A percentile compares a stretch with the other conserved stretches of the same genome.
Evolutionary conservation across 1,140 invertebrate genomes (phyloP).

Genomic region (Trichonephila clavipes): DNA sequence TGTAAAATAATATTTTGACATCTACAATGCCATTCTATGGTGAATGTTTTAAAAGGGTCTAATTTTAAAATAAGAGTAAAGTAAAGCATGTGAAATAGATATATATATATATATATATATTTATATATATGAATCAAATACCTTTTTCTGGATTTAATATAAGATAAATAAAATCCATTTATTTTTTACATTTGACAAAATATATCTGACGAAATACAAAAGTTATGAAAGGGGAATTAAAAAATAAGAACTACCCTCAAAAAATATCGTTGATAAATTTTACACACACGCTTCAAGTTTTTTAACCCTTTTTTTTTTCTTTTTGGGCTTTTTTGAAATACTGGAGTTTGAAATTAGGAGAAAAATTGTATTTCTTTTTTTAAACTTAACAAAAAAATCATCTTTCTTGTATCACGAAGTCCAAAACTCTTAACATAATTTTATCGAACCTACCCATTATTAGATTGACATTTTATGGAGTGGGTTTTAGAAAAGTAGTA

Average conservation of each 20-base stretch:
- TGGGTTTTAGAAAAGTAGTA: constrained; percentile 27
- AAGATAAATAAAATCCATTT: not conserved
- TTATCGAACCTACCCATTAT: constrained; percentile 15
- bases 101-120: no score
- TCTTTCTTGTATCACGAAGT: not conserved
- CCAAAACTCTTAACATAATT: constrained; percentile 31
- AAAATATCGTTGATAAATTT: not conserved
- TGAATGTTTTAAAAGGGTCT: no score
- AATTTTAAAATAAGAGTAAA: no score
- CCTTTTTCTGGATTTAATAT: not conserved
- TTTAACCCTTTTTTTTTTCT: not conserved
- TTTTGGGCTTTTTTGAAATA: not conserved
- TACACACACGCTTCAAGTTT: not conserved
- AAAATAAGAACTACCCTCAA: not conserved
- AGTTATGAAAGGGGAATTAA: not conserved
- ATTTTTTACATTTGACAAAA: not conserved
- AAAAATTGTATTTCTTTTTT: not conserved
- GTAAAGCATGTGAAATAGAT: no score
- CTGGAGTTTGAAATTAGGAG: not conserved
- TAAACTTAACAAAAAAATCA: not conserved
- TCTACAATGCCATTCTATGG: no score
- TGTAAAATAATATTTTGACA: no score
- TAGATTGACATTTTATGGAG: constrained; percentile 38
- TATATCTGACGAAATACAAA: not conserved
- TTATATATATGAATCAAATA: no score